Conservation (phyloP, 2,113 vertebrate genomes). For the Lates calcarifer region DNA sequence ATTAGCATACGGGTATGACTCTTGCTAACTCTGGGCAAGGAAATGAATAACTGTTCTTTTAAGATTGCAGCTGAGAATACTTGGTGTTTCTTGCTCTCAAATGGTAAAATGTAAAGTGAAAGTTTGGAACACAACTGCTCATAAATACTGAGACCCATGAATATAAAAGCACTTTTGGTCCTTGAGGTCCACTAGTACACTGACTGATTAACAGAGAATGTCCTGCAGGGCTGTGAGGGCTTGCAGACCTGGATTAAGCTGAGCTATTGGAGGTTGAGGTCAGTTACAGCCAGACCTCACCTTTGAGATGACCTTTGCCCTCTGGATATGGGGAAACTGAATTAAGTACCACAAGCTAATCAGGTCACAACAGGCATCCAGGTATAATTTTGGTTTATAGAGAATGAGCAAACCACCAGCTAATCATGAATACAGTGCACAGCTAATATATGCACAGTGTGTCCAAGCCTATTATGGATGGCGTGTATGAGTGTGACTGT, state of each 20-base stretch:
- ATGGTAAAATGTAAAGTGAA: background rate
- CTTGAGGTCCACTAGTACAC: slow-evolving; percentile 42
- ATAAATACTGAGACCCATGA: slow-evolving; percentile 59
- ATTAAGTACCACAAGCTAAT: slow-evolving; percentile 8
- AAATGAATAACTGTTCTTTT: background rate
- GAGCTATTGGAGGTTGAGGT: slow-evolving; percentile 60
- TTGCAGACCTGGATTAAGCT: slow-evolving; percentile 47
- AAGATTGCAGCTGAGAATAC: background rate
- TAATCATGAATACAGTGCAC: slow-evolving; percentile 23
- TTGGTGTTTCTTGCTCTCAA: background rate
- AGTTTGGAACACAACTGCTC: slow-evolving; percentile 16
- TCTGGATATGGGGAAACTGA: slow-evolving; percentile 42
- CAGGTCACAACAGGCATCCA: background rate
- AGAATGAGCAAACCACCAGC: slow-evolving; percentile 21
- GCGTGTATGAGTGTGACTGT: slow-evolving; percentile 51
- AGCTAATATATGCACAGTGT: slow-evolving; percentile 58
- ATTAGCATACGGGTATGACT: background rate
- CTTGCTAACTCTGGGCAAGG: background rate
- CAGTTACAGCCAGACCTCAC: slow-evolving; percentile 60
- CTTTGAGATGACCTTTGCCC: slow-evolving; percentile 65
- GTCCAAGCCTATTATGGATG: slow-evolving; percentile 52
- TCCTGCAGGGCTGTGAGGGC: slow-evolving; percentile 49
- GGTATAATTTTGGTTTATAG: slow-evolving; percentile 14
- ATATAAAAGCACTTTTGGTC: slow-evolving; percentile 57
- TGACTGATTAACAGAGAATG: slow-evolving; percentile 69